Evolutionary conservation across 2,113 vertebrate genomes (phyloP), one percentile per base, ranked within the genome.

Genomic region (Zapus hudsonius): DNA sequence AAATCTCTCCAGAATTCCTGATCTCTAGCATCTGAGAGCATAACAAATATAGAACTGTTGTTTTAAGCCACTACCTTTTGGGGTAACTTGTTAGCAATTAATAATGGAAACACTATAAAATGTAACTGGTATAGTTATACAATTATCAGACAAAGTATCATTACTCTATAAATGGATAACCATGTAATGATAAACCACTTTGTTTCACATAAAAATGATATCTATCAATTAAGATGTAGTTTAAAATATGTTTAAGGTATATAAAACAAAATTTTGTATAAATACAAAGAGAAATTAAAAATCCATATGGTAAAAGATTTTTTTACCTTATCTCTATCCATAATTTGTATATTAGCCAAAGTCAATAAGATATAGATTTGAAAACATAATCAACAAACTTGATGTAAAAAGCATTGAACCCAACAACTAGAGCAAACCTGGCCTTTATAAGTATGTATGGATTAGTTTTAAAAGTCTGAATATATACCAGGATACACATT

Each of bases 231-330:
- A 84, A 63, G 4, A n/a, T 20, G 19, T 15, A 78, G 16, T 57
- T 63, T 38, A 52, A 67, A 36, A n/a, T n/a, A n/a, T n/a, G n/a
- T 42, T 78, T 10, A 67, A 84, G 75, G 44, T 69, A 52, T 38
- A 78, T 36, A 87, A 73, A 75, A 47, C 52, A 96, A 96, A 76
- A 78, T 33, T 44, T 81, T 47, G 84, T 22, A 92, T 38, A 87
- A 66, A 52, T 80, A 38, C 40, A 85, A 88, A 63, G 17, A 76
- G 9, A 87, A 87, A n/a, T 70, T 89, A 38, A 84, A 91, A 91
- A 91, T 76, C 63, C 11, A 70, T 52, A 47, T 76, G 17, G 27
- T 64, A 29, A 33, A 33, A 83, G 33, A 80, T 40, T 42, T 72
- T 89, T 70, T 92, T 70, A 36, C 16, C 16, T 70, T 69, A n/a